These are phyloP conservation scores for Drosophila fungiperda DNA, from an alignment of 2,888 invertebrate species.

Conservation along the genomic window DNA sequence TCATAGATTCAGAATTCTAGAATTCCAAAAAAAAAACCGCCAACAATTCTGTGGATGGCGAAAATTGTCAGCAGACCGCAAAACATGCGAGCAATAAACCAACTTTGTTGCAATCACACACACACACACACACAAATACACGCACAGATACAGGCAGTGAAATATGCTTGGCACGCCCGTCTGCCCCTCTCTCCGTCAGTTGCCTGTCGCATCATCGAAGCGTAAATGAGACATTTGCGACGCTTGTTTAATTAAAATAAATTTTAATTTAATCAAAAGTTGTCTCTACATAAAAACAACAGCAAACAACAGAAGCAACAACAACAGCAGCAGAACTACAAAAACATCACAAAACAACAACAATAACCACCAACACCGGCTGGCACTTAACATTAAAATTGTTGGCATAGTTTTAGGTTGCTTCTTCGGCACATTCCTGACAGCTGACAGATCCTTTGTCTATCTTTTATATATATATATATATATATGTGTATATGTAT, in stretches of 20 bases:
- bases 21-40: slow-evolving; percentile 17
- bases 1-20: neutral
- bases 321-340: slow-evolving; percentile 9
- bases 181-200: slow-evolving; percentile 18
- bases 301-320: slow-evolving; percentile 27
- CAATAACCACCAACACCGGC: slow-evolving; percentile 47
- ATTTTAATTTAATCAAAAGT: slow-evolving; percentile 83
- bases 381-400: slow-evolving; percentile 77
- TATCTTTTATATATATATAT: neutral
- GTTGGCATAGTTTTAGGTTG: slow-evolving; percentile 70
- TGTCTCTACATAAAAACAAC: slow-evolving; percentile 41
- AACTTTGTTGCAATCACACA: slow-evolving; percentile 43
- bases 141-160: slow-evolving; percentile 2
- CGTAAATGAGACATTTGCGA: slow-evolving; percentile 83
- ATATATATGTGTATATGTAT: neutral
- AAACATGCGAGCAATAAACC: slow-evolving; percentile 72
- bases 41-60: slow-evolving; percentile 33
- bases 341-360: slow-evolving; percentile 17
- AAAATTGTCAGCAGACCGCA: slow-evolving; percentile 72
- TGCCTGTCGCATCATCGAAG: slow-evolving; percentile 78
- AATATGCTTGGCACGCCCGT: slow-evolving; percentile 24
- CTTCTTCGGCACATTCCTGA: slow-evolving; percentile 22
- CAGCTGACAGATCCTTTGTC: slow-evolving; percentile 34
- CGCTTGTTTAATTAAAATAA: slow-evolving; percentile 83
- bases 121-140: neutral